A percentile compares a stretch with the other conserved stretches of the same genome.
Conservation (phyloP, 2,797 vertebrate species). For the Semaprochilodus insignis region DNA sequence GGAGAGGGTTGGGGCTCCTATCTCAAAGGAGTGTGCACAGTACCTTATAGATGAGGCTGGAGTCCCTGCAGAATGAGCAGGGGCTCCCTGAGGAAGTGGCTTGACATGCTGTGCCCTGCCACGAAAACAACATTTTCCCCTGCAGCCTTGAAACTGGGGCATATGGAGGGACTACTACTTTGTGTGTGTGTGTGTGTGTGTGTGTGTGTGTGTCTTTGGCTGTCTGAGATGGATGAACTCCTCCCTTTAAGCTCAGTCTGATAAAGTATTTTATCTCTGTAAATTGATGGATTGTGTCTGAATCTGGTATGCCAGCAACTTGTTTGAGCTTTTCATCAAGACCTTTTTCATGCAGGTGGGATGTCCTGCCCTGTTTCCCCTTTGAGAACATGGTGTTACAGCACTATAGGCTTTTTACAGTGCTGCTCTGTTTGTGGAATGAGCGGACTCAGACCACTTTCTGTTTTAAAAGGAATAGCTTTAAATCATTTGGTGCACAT, state of each 20-base stretch:
- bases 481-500: not conserved
- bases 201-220: not conserved
- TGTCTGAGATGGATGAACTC: not conserved
- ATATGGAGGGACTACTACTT: not conserved
- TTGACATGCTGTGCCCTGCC: slow-evolving; percentile 13
- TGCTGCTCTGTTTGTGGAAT: no score
- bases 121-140: not conserved
- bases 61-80: slow-evolving; percentile 13
- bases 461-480: not conserved
- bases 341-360: not conserved
- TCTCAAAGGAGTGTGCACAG: not conserved
- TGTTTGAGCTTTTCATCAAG: not conserved
- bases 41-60: slow-evolving; percentile 10
- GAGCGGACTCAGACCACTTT: not conserved
- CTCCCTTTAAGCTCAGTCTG: not conserved
- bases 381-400: not conserved
- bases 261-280: not conserved
- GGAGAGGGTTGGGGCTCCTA: not conserved
- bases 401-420: not conserved
- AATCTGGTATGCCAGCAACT: not conserved
- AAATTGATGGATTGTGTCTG: not conserved
- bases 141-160: not conserved
- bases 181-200: no score
- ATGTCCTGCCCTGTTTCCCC: not conserved
- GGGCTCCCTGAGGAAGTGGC: not conserved